A percentile compares a stretch with the other conserved stretches of the same genome.
phyloP scores from a whole-genome alignment of 2,888 invertebrate species.

The Xylophagus ater region DNA sequence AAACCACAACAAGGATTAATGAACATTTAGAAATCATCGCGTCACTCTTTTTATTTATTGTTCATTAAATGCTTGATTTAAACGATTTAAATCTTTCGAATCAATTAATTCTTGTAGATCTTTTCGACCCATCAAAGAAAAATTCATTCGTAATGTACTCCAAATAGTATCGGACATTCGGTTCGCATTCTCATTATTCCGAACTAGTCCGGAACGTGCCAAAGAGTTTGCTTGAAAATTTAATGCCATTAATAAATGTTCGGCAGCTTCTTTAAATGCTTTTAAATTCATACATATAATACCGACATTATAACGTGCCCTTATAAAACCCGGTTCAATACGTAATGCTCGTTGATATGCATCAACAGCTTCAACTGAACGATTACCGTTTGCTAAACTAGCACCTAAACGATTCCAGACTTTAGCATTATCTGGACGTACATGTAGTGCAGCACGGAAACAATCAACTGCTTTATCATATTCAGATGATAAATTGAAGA shows the following conservation, averaged over 20 bases:
- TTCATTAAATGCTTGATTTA: constrained; percentile 45
- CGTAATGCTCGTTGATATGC: constrained; percentile 88
- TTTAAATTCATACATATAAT: constrained; percentile 95
- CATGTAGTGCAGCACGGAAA: constrained; percentile 79
- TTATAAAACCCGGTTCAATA: constrained; percentile 88
- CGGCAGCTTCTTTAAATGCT: constrained; percentile 89
- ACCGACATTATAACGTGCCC: constrained; percentile 95
- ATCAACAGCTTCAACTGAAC: constrained; percentile 90
- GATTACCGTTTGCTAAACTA: constrained; percentile 88
- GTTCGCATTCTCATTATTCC: constrained; percentile 39
- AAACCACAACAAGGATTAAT: no score
- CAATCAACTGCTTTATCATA: constrained; percentile 96
- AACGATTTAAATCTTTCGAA: constrained; percentile 47
- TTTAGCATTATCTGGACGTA: constrained; percentile 65
- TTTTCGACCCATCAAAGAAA: constrained; percentile 64
- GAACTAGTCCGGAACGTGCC: constrained; percentile 47
- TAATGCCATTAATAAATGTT: constrained; percentile 86
- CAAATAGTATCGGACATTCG: constrained; percentile 88
- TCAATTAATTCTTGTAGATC: constrained; percentile 52
- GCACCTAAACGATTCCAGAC: constrained; percentile 97
- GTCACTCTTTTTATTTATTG: no score
- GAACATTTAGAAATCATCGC: no score
- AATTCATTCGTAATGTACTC: constrained; percentile 82
- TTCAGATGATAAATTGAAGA: constrained; percentile 89
- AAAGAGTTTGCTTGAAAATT: constrained; percentile 70